Evolutionary conservation across 1,140 invertebrate genomes (phyloP), one percentile per base, ranked within the genome.

Genomic region (Drosophila sproati): DNA sequence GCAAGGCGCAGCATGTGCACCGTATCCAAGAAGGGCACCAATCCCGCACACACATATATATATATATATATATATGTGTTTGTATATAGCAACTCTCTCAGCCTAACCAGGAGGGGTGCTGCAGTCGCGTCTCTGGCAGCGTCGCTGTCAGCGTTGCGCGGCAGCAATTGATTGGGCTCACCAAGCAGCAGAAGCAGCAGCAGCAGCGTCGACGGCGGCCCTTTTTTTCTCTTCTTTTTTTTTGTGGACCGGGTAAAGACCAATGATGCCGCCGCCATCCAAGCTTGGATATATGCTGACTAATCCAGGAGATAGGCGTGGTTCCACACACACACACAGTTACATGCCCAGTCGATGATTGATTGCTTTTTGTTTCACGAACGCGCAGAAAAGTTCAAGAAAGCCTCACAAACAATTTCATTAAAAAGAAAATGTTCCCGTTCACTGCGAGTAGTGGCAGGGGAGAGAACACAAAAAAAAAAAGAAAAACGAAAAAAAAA

Each of bases 241-340:
- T 67, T 67, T 57, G 39, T 72, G 56, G 48, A 73, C 70, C 61
- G 76, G 73, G 54, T 69, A 88, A 85, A 88, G 83, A 88, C 85
- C 85, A 88, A 88, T 88, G 85, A 88, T 88, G 85, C 85, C 85
- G 85, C 80, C 82, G 81, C 85, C 89, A 90, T 82, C 56, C 34
- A 48, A 45, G 63, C 63, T 57, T 34, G 39, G 72, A 82, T 89
- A 86, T 54, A 43, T 91, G 90, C 90, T 91, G 90, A 91, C 71
- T 91, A 91, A 91, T 91, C 79, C 90, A 90, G 82, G 90, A 91
- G 90, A 91, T 90, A 91, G 90, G 90, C 90, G 90, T 91, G 90
- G 90, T 90, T 82, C 89, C 77, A 66, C 62, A 72, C 59, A 82
- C 34, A 68, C 51, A 41, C 70, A 39, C 59, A 57, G 32, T 50